Evolutionary conservation across 2,113 vertebrate species (phyloP), one percentile per base, ranked within the genome.

Genomic region (Urocynchramus pylzowi): DNA sequence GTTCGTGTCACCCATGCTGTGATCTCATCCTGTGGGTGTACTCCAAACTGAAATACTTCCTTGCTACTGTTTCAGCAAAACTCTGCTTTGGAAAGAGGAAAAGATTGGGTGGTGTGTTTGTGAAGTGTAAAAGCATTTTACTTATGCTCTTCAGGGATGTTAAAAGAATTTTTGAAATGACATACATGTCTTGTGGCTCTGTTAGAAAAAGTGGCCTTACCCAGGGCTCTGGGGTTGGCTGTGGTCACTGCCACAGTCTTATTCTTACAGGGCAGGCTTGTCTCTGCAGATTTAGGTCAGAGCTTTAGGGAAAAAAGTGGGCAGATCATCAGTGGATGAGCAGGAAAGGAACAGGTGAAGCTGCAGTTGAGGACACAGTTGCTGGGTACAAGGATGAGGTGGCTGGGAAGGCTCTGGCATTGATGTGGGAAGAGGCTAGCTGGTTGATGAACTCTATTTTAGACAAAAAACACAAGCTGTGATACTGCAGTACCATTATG

Each of bases 171-270:
- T 91, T 2, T 28, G 27, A 28, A 47, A 49, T 6, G 0, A 12
- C 18, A 3, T 21, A 4, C 0, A 0, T 15, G 11, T 52, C 35
- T 71, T 0, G 0, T 69, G 78, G 15, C 39, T 86, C 13, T 91
- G n/a, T 81, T 70, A 39, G 37, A 19, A 84, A 37, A 61, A 31
- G 10, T 5, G 5, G 13, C 16, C 1, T 53, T 68, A 20, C 1
- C 0, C 0, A 1, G 33, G 19, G 18, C 70, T 60, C 7, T 56
- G 30, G 11, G 31, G 8, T 8, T 82, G 52, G 27, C 70, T 71
- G 4, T 63, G 28, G 18, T 23, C 50, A 60, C 49, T 87, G 73
- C 11, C 22, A 14, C 35, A 16, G 57, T 19, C 15, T 68, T 79
- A 15, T 67, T 87, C 11, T 63, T 79, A 26, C n/a, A 77, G 64